Evolutionary conservation across 2,797 vertebrate genomes (phyloP).

Genomic region (Gallinago nigripennis): DNA sequence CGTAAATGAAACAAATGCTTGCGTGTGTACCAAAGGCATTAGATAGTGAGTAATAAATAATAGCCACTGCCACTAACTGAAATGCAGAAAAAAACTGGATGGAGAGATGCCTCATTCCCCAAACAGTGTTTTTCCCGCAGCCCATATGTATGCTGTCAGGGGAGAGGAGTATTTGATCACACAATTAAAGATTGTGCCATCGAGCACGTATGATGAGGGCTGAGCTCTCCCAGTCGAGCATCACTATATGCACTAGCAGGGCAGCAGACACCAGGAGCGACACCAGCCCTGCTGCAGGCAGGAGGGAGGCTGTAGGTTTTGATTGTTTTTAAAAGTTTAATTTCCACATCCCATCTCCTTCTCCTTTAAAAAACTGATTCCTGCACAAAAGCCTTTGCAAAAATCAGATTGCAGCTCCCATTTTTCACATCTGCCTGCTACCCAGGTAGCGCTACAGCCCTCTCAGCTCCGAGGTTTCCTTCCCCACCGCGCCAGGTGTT

Average conservation of each 20-base stretch:
- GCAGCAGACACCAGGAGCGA: not conserved
- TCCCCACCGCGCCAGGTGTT: not conserved
- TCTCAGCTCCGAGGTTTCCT: not conserved
- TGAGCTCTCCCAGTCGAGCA: not conserved
- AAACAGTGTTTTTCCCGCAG: not conserved
- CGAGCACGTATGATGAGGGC: not conserved
- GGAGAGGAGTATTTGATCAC: not conserved
- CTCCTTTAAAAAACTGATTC: not conserved
- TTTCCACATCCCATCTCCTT: not conserved
- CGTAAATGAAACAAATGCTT: conserved; percentile 52
- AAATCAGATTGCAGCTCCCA: not conserved
- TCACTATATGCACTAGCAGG: fast-evolving
- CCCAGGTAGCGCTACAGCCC: not conserved
- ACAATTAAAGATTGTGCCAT: conserved; percentile 6
- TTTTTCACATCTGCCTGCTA: not conserved
- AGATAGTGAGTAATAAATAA: conserved; percentile 51
- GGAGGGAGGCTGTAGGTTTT: not conserved
- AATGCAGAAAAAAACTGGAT: not conserved
- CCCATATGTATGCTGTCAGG: not conserved
- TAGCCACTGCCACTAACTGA: not conserved
- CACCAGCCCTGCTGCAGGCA: not conserved
- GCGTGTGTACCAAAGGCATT: conserved; percentile 33
- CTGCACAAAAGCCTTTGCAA: not conserved
- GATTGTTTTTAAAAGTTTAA: not conserved
- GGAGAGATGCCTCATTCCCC: not conserved